Percentiles rank a stretch among this genome's conserved stretches.
phyloP scores from a whole-genome alignment of 1,140 invertebrate genomes.

The Drosophila saltans region DNA sequence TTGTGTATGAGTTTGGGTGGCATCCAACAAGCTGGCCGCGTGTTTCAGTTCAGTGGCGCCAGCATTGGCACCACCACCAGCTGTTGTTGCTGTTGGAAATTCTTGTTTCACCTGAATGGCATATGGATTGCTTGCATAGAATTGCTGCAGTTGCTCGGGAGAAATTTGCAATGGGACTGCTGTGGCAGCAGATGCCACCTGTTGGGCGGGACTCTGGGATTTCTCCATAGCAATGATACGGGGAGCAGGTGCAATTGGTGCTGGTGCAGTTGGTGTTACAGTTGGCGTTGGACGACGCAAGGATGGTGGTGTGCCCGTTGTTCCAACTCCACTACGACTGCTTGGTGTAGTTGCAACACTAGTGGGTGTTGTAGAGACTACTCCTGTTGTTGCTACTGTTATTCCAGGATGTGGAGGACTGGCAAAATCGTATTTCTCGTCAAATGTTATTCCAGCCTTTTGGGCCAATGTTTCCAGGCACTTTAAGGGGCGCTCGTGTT shows the following conservation, averaged over 20 bases:
- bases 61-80: not conserved
- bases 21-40: constrained; percentile 79
- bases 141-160: constrained; percentile 80
- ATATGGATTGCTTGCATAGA: constrained; percentile 76
- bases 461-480: constrained; percentile 87
- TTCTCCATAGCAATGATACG: constrained; percentile 68
- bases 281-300: constrained; percentile 31
- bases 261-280: constrained; percentile 8
- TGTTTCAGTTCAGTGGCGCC: constrained; percentile 77
- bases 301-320: not conserved
- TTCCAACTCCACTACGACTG: not conserved
- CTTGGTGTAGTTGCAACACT: not conserved
- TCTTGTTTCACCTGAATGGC: constrained; percentile 85
- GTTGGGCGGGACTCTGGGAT: constrained; percentile 82
- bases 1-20: constrained; percentile 52
- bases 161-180: constrained; percentile 80
- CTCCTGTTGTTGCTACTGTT: not conserved
- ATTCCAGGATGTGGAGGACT: constrained; percentile 83
- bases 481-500: constrained; percentile 85
- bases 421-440: constrained; percentile 88
- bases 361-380: constrained; percentile 3
- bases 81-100: constrained; percentile 51
- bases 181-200: constrained; percentile 71
- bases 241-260: constrained; percentile 24
- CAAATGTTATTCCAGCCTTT: constrained; percentile 87